A percentile compares a stretch with the other conserved stretches of the same genome.
phyloP scores from a whole-genome alignment of 1,140 invertebrate genomes.

The Onthophagus taurus region DNA sequence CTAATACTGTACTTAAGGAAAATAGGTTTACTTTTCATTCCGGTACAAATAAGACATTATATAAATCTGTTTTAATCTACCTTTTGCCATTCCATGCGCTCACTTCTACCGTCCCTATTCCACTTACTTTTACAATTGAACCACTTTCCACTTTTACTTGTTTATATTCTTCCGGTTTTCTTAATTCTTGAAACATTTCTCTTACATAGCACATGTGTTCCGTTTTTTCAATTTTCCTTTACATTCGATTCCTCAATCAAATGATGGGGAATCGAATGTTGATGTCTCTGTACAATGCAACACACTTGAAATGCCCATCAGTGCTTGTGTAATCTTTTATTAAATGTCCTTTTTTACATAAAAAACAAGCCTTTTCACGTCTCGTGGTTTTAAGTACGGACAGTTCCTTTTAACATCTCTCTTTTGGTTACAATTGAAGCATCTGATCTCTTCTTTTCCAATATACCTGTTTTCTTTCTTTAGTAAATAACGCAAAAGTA shows the following conservation, averaged over 20 bases:
- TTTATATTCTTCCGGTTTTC: not conserved
- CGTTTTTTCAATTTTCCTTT: not conserved
- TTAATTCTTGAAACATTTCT: not conserved
- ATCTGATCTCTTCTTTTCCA: not conserved
- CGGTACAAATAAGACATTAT: slow-evolving; percentile 29
- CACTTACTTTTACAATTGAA: not conserved
- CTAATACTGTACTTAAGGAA: slow-evolving; percentile 28
- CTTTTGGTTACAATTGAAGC: not conserved
- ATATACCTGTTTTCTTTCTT: not conserved
- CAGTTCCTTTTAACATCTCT: slow-evolving; percentile 1
- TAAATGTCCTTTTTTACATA: not conserved
- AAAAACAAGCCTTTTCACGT: not conserved
- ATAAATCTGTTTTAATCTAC: not conserved
- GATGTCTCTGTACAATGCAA: not conserved
- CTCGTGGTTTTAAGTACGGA: not conserved
- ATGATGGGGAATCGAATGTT: no score
- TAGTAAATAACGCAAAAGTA: not conserved
- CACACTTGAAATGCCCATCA: not conserved
- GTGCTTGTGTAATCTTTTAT: not conserved
- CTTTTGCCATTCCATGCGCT: not conserved
- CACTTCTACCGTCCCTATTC: not conserved
- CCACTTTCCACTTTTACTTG: slow-evolving; percentile 5
- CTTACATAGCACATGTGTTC: not conserved
- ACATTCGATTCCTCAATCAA: not conserved
- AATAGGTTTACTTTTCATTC: slow-evolving; percentile 35